Evolutionary conservation across 2,888 invertebrate species (phyloP), one percentile per base, ranked within the genome.

Genomic region (Amphimallon solstitiale): DNA sequence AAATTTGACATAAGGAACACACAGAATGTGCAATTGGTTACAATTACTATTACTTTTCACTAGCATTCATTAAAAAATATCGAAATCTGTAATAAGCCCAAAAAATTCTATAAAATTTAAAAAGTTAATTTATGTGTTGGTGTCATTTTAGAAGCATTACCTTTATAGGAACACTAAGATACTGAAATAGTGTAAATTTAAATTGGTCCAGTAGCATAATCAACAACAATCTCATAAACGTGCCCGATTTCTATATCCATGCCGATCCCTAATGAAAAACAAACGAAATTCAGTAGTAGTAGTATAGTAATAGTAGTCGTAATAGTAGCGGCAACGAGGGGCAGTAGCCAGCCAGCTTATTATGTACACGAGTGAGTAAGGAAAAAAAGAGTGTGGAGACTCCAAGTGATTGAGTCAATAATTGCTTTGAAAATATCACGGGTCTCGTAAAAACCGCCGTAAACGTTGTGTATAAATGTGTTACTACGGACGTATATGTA

Each of bases 401-500:
- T 40, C 40, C 56, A 56, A 56, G 56, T 56, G 56, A 56, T 56
- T 56, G 56, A 56, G 56, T 56, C 56, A 56, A 56, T 56, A 56
- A 56, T 56, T 56, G 56, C 56, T 40, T 56, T 56, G 56, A 56
- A 56, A 56, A 56, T 56, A 56, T 56, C 40, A 56, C 56, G 56
- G 56, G 40, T 12, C 56, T 43, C 56, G 56, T 56, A 29, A 56
- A 56, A 56, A 56, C 56, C 21, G 56, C 21, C 56, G 40, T 56
- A 56, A 40, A 56, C 14, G 43, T 43, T 43, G 17, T 17, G 2
- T 43, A 29, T 29, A 29, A 29, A 29, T 29, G 29, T 29, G 29
- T 29, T 29, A 29, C 29, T 29, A 29, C 29, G 29, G 9, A 29
- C 29, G 29, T 29, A 29, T 29, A 29, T 29, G 29, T 29, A 29